Evolutionary conservation across 2,797 vertebrate species (phyloP).

Genomic region (Schizothorax lantsangensis): DNA sequence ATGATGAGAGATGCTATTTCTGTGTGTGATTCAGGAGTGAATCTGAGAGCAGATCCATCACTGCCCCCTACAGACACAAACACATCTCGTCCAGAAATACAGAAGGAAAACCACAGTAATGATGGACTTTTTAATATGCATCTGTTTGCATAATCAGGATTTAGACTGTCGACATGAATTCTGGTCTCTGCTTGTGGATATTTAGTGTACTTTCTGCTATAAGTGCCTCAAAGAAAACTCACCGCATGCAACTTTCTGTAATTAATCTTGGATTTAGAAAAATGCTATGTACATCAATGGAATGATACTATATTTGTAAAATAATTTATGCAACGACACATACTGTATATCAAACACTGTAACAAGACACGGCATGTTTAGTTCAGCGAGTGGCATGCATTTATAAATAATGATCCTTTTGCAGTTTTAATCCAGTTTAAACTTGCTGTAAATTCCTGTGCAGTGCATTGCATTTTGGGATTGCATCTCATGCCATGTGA

Average conservation of each 20-base stretch:
- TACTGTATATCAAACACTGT: not conserved
- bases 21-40: not conserved
- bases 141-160: not conserved
- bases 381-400: not conserved
- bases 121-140: not conserved
- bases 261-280: too few relatives aligned
- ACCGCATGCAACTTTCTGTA: not conserved
- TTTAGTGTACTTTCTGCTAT: too few relatives aligned
- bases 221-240: not conserved
- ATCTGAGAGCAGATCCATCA: conserved; percentile 1
- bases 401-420: not conserved
- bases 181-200: not conserved
- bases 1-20: not conserved
- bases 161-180: not conserved
- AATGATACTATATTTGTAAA: too few relatives aligned
- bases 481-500: not conserved
- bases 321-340: not conserved
- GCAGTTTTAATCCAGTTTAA: not conserved
- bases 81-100: not conserved
- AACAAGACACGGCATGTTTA: not conserved
- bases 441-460: too few relatives aligned
- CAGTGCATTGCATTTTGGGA: too few relatives aligned
- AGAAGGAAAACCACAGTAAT: not conserved
- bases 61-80: conserved; percentile 12
- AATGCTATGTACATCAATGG: too few relatives aligned